phyloP scores from a whole-genome alignment of 2,888 invertebrate species.

The Arrhopalites spinosus region DNA sequence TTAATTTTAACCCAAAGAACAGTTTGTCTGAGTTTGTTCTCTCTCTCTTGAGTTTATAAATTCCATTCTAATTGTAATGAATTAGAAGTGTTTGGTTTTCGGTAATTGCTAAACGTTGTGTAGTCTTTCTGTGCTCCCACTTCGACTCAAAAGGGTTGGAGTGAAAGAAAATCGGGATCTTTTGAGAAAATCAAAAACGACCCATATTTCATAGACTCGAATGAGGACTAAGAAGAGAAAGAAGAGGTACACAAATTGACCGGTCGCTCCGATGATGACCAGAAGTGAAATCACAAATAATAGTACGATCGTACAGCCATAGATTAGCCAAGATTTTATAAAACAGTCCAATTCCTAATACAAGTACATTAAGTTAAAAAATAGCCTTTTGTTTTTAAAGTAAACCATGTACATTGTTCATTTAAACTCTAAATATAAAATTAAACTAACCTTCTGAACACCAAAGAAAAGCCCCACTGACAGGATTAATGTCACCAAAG shows the following conservation, averaged over 20 bases:
- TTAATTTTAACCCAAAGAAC: too few species aligned
- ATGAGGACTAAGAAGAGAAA: conserved; percentile 44
- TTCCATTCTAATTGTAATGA: neutral
- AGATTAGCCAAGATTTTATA: conserved; percentile 54
- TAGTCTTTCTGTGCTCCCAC: conserved; percentile 50
- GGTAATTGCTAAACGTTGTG: conserved; percentile 49
- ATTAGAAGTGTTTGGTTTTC: neutral
- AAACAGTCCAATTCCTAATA: conserved; percentile 52
- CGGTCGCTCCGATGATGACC: conserved; percentile 49
- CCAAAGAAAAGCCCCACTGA: conserved; percentile 52
- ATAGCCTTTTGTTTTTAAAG: neutral
- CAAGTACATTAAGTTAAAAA: neutral
- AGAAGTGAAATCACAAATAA: conserved; percentile 48
- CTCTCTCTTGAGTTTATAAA: neutral
- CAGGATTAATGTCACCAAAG: conserved; percentile 46
- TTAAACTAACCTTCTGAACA: conserved; percentile 46
- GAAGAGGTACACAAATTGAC: conserved; percentile 43
- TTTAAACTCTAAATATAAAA: neutral
- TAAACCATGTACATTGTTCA: neutral
- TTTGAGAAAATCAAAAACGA: conserved; percentile 52
- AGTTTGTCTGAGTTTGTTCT: neutral
- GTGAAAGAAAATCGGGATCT: conserved; percentile 49
- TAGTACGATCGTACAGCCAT: conserved; percentile 51
- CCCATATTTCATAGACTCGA: conserved; percentile 54
- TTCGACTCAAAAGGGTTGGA: conserved; percentile 44